Conservation (phyloP, 2,113 vertebrate species). For the Sapajus apella region DNA sequence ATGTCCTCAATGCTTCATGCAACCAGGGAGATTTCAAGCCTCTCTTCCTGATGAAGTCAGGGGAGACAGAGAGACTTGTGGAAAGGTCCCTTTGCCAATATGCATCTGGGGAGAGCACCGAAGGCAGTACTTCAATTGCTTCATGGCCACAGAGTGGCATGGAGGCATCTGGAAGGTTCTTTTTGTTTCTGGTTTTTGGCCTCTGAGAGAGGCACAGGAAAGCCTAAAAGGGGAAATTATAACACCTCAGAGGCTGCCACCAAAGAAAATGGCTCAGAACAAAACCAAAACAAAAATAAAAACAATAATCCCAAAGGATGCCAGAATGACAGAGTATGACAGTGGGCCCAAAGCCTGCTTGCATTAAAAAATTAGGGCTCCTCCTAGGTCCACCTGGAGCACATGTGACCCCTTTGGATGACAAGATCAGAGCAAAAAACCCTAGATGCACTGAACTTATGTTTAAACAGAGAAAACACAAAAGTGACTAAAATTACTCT, state of each 20-base stretch:
- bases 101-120: not conserved
- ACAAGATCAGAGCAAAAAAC: not conserved
- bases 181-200: not conserved
- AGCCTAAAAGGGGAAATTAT: not conserved
- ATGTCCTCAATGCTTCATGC: not conserved
- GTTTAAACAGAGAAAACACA: not conserved
- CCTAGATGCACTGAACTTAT: not conserved
- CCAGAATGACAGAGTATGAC: not conserved
- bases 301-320: not conserved
- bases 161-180: not conserved
- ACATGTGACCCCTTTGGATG: not conserved
- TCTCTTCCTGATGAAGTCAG: not conserved
- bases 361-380: not conserved
- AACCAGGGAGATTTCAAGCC: not conserved
- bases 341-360: not conserved
- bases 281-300: not conserved
- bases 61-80: not conserved
- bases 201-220: not conserved
- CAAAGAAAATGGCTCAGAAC: not conserved
- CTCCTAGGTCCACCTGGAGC: not conserved
- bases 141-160: too few relatives aligned
- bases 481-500: not conserved
- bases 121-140: not conserved
- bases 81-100: not conserved
- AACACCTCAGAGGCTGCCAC: not conserved